Evolutionary conservation across 1,140 invertebrate species (phyloP).

Genomic region (Triops longicaudatus): DNA sequence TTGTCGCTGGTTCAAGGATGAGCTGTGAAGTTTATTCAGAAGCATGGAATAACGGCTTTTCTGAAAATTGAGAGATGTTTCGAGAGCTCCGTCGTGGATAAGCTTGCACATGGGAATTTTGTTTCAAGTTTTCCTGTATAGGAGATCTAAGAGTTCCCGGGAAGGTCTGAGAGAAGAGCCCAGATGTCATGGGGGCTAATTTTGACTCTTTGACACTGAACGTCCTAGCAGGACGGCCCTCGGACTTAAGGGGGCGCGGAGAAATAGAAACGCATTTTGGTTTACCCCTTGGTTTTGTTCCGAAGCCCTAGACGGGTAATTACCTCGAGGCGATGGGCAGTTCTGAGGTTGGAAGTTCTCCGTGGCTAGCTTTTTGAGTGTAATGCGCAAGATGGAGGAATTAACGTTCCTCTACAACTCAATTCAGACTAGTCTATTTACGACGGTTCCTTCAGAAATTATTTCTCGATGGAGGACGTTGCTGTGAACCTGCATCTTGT

Average conservation of each 20-base stretch:
- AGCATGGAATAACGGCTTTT: neutral
- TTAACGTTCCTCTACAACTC: constrained; percentile 23
- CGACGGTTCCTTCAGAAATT: neutral
- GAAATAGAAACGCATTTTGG: constrained; percentile 25
- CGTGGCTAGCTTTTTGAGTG: constrained; percentile 27
- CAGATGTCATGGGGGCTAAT: neutral
- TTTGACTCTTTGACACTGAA: neutral
- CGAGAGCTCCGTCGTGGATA: neutral
- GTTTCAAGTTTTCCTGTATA: neutral
- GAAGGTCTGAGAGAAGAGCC: constrained; percentile 29
- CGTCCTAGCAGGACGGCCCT: constrained; percentile 25
- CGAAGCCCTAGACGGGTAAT: neutral
- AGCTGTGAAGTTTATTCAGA: neutral
- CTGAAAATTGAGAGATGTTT: neutral
- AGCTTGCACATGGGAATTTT: constrained; percentile 21
- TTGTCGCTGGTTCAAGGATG: neutral
- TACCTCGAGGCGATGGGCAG: neutral
- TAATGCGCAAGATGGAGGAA: constrained; percentile 25
- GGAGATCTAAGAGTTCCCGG: constrained; percentile 16
- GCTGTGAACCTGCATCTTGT: neutral
- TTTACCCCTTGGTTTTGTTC: neutral
- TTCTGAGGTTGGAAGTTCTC: constrained; percentile 28
- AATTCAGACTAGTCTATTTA: constrained; percentile 29
- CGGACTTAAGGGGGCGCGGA: constrained; percentile 21
- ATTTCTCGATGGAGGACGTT: neutral